Evolutionary conservation across 2,888 invertebrate genomes (phyloP), one percentile per base, ranked within the genome.

Genomic region (Minunthozetes semirufus): DNA sequence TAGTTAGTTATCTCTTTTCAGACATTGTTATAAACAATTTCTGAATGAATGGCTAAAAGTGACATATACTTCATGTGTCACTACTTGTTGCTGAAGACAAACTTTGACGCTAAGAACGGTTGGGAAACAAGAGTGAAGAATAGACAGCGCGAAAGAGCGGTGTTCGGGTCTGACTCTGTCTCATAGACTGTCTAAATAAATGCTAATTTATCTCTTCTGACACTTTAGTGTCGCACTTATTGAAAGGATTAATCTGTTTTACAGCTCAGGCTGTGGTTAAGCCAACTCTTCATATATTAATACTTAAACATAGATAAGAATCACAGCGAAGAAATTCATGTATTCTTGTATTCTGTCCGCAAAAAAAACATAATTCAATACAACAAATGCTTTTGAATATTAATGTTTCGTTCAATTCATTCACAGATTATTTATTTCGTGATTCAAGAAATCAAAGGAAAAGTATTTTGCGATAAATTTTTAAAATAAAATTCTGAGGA

Each of bases 161-260:
- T 42, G 42, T 29, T 38, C 19, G 66, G 33, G 66, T 42, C 38
- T 66, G 19, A 53, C 42, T 8, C 38, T 42, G 38, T 66, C 38
- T 22, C 19, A 66, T 66, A 66, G 66, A 15, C 13, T 59, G 59
- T 66, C 38, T 66, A 19, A 66, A 38, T 66, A 42, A 66, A 66
- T 66, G 66, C 66, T 66, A 66, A 66, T 66, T 66, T 66, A 66
- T 66, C 66, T 66, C 42, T 29, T n/a, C 13, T 66, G 66, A 66
- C 66, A 66, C 38, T 42, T 66, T 17, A 13, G 29, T 22, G 66
- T 63, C 42, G 66, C 66, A 38, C 66, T 66, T 66, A 66, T 66
- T 66, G 38, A 66, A 66, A 66, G 66, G 66, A 66, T 66, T 66
- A 66, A 66, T 66, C 66, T 66, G 59, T 66, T 66, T 66, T 66